Evolutionary conservation across 1,140 invertebrate species (phyloP), one percentile per base, ranked within the genome.

Genomic region (Listronotus oregonensis): DNA sequence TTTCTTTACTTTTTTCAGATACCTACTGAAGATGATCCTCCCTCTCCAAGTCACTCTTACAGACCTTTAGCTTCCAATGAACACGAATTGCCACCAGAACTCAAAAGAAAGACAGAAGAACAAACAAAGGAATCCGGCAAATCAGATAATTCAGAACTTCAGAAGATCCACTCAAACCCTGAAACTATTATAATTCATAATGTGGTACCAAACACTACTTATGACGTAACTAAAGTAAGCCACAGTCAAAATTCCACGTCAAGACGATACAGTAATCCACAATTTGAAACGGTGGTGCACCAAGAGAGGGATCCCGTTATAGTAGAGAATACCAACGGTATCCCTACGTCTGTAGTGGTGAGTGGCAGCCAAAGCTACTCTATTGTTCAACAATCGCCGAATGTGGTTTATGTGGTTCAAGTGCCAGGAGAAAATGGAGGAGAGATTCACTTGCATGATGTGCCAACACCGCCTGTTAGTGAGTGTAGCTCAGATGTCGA

Each of bases 401-500:
- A 63, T 46, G 39, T 54, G 8, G 66, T 77, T 34, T 78, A 79
- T 64, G 68, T 79, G 21, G 76, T 79, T 15, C 75, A 77, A 65
- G 70, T 77, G 17, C 74, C 72, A 11, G 61, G 32, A 32, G 64
- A 68, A 9, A 18, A 17, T 14, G 18, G 12, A 14, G 37, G n/a
- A 0, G 44, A 51, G 21, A n/a, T 59, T 12, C 27, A 59, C 6
- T 14, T 59, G 31, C 46, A 61, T 6, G 27, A 27, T 15, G 51
- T 67, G 17, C 75, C 76, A 12, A 90, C 88, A 34, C 88, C 89
- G 8, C 86, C 87, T 3, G 86, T 84, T 3, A 90, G 88, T 2
- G 89, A 90, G 63, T 89, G 87, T 76, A 89, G 85, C 69, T 90
- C 88, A 31, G 89, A 90, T 66, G 83, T 87, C 17, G 87, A 90